Base-by-base conservation (phyloP, 1,140 invertebrate genomes). In the Matsumurasca onukii region DNA sequence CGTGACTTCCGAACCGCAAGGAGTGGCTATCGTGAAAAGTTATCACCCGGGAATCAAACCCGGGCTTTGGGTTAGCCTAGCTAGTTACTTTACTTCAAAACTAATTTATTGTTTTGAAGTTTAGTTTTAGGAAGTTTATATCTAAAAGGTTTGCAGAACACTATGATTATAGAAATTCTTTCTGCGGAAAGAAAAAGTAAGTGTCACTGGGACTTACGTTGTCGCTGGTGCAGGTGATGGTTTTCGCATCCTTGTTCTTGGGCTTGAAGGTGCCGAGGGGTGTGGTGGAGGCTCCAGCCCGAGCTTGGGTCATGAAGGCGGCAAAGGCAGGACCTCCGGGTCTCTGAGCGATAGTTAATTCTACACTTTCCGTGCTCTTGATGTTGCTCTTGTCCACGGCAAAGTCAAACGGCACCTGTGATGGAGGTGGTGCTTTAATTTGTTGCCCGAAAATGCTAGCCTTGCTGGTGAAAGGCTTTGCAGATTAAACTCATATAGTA, bases 261-360 rank as follows among this genome's bases (percentile, higher is more conserved):
- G 55, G 55, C 24, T 59, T 22, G 55, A 59, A 59, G 15, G 55
- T 59, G 15, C 55, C 55, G 55, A 59, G 22, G 25, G 55, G 55
- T 2, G 55, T 59, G 2, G 55, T 22, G 55, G 55, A 59, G 55
- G 25, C 30, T 9, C 55, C 55, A 5, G 55, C 15, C 5, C 55
- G 15, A 29, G 55, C 55, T n/a, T 59, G 55, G 2, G 30, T 27
- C 55, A 59, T 59, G 25, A 59, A 59, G 5, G 22, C 55, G 3
- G 55, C 55, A 29, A 59, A 59, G 2, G 55, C 30, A 9, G 55
- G 55, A 27, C 55, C 55, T 59, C 55, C 55, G 9, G 55, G 15
- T 27, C 30, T 59, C 55, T 59, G 55, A 3, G 13, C 30, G 25
- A 59, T 59, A 27, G 22, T 59, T 22, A 59, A 59, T 27, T 59